phyloP scores from a whole-genome alignment of 1,140 invertebrate species.

The Trichonephila inaurata region DNA sequence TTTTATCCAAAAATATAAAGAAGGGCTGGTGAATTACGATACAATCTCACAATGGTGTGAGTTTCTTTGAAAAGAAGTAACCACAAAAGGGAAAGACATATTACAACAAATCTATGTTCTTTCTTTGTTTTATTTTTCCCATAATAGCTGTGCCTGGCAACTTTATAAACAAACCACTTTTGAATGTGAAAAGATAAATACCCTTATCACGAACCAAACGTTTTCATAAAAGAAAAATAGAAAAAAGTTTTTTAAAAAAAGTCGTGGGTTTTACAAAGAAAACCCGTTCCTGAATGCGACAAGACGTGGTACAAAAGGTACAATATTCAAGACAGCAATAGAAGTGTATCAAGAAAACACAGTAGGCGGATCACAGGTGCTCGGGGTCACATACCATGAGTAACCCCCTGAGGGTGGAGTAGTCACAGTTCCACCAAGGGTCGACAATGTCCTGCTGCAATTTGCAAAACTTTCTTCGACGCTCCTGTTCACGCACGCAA shows the following conservation, averaged over 20 bases:
- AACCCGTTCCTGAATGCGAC: constrained; percentile 71
- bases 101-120: constrained; percentile 24
- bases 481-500: constrained; percentile 67
- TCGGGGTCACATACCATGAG: constrained; percentile 64
- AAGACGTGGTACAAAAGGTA: constrained; percentile 56
- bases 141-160: constrained; percentile 37
- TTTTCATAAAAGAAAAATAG: constrained; percentile 13
- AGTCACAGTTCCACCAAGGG: constrained; percentile 66
- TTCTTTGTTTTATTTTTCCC: constrained; percentile 53
- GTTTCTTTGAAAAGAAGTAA: background rate
- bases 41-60: background rate
- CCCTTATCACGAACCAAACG: constrained; percentile 28
- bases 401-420: constrained; percentile 66
- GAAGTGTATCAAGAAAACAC: constrained; percentile 74
- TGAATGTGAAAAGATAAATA: constrained; percentile 65
- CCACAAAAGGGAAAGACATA: constrained; percentile 7
- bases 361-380: constrained; percentile 70
- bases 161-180: constrained; percentile 65
- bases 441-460: constrained; percentile 67
- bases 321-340: constrained; percentile 51
- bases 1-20: constrained; percentile 17
- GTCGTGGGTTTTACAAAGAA: constrained; percentile 41
- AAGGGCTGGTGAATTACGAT: background rate
- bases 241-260: constrained; percentile 10
- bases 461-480: constrained; percentile 56